phyloP scores from a whole-genome alignment of 92 coral and sea anemone genomes.

The Ricordea florida region DNA sequence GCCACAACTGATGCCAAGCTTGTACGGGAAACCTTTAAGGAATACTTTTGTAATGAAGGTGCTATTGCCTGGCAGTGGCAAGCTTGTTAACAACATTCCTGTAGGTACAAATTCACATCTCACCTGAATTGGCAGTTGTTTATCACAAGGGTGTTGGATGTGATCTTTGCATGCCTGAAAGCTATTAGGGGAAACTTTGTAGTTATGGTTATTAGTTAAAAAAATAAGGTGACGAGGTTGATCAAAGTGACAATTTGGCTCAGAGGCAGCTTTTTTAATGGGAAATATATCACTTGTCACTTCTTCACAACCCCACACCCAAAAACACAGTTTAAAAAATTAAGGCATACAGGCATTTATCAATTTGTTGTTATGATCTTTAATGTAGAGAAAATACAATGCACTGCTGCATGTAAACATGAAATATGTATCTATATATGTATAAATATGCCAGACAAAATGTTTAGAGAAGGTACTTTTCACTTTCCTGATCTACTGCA shows the following conservation, averaged over 20 bases:
- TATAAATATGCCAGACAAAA: too few relatives aligned
- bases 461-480: too few relatives aligned
- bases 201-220: too few relatives aligned
- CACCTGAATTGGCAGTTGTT: neutral
- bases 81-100: too few relatives aligned
- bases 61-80: slow-evolving; percentile 48
- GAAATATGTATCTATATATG: too few relatives aligned
- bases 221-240: neutral
- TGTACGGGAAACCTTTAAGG: slow-evolving; percentile 46
- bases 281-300: neutral
- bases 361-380: too few relatives aligned
- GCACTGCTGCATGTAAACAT: too few relatives aligned
- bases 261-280: neutral
- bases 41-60: slow-evolving; percentile 42
- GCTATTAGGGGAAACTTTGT: too few relatives aligned
- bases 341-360: too few relatives aligned
- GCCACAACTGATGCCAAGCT: slow-evolving; percentile 58
- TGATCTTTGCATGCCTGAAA: neutral
- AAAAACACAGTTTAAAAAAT: neutral
- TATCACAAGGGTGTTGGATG: neutral
- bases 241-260: neutral
- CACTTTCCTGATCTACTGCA: too few relatives aligned
- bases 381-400: neutral
- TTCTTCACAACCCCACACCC: neutral
- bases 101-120: too few relatives aligned